A percentile compares a stretch with the other conserved stretches of the same genome.
phyloP scores from a whole-genome alignment of 2,888 invertebrate species.

The Xiphydria camelus region DNA sequence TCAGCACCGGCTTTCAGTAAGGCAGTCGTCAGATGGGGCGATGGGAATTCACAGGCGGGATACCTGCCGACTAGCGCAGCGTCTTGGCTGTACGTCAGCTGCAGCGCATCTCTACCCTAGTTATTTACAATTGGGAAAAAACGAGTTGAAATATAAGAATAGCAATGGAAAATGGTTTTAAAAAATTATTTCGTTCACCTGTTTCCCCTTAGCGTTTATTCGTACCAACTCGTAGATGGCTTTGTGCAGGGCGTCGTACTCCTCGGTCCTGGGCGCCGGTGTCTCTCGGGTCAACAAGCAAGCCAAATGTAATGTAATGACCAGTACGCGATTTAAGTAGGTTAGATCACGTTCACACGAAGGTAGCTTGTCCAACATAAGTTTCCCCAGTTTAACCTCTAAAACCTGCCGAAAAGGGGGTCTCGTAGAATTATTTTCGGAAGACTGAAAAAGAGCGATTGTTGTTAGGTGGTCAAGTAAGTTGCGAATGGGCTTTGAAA shows the following conservation, averaged over 20 bases:
- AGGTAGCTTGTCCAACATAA: conserved; percentile 64
- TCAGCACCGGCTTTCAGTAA: conserved; percentile 82
- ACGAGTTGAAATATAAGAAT: not conserved
- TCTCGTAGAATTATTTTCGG: too few species aligned
- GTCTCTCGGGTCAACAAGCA: conserved; percentile 70
- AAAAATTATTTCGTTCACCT: conserved; percentile 24
- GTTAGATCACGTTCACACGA: conserved; percentile 73
- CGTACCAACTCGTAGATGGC: conserved; percentile 79
- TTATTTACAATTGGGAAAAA: conserved; percentile 29
- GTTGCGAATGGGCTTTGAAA: too few species aligned
- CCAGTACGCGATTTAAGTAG: conserved; percentile 80
- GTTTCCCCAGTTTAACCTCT: conserved; percentile 71
- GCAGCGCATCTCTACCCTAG: conserved; percentile 72
- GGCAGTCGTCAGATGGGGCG: conserved; percentile 70
- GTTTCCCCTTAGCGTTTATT: conserved; percentile 65
- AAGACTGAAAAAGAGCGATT: conserved; percentile 53
- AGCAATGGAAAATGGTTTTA: conserved; percentile 15
- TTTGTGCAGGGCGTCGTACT: conserved; percentile 67
- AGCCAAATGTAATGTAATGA: conserved; percentile 83
- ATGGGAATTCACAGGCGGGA: conserved; percentile 73
- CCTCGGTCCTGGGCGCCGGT: conserved; percentile 61
- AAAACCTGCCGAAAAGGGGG: conserved; percentile 61
- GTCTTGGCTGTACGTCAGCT: conserved; percentile 83
- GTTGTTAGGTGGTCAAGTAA: conserved; percentile 15
- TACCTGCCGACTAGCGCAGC: conserved; percentile 70